Base-by-base conservation (phyloP, 2,888 invertebrate species). In the Chamaedrilus cognettii region DNA sequence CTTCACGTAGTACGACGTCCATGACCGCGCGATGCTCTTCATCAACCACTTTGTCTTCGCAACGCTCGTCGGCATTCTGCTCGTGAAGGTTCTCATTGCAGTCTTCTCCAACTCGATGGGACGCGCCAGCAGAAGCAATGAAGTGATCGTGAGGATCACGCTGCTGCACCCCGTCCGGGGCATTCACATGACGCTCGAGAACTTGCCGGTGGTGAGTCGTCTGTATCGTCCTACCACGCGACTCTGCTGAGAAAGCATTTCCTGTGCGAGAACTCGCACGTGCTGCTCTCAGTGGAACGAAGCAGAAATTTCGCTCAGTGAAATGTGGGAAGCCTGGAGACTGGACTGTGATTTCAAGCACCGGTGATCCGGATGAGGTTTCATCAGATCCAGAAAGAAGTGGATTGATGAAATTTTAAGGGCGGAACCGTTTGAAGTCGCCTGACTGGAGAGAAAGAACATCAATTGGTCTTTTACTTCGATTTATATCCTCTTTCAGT, bases 1-100 rank as follows among this genome's bases (percentile, higher is more conserved):
- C 62, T 62, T 51, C 62, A 62, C 51, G 19, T 26, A 51, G 30
- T 62, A 50, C 52, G 62, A 62, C 52, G 62, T 62, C 31, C 51
- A 51, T 51, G 51, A 42, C 1, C 28, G 51, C 11, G n/a, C n/a
- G n/a, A n/a, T n/a, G n/a, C 62, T 62, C 62, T 62, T 51, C 52
- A 49, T 62, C 7, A 42, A 33, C 32, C 62, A 62, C 33, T 51
- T 62, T 19, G 62, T 33, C 51, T 62, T 51, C 33, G 62, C 30
- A 26, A 26, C 51, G 19, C 30, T 62, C 32, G 62, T 51, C 32
- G 51, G 62, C n/a, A 33, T 62, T 51, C 30, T 62, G 62, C 50
- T 62, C 4, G 23, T 62, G n/a, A 62, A 62, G 19, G 51, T 62
- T 35, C 62, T 62, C 31, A 62, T 62, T 23, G 50, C 62, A 19